A percentile compares a stretch with the other conserved stretches of the same genome.
Evolutionary conservation across 2,113 vertebrate species (phyloP).

Genomic region (Cryptomyrus ogoouensis): DNA sequence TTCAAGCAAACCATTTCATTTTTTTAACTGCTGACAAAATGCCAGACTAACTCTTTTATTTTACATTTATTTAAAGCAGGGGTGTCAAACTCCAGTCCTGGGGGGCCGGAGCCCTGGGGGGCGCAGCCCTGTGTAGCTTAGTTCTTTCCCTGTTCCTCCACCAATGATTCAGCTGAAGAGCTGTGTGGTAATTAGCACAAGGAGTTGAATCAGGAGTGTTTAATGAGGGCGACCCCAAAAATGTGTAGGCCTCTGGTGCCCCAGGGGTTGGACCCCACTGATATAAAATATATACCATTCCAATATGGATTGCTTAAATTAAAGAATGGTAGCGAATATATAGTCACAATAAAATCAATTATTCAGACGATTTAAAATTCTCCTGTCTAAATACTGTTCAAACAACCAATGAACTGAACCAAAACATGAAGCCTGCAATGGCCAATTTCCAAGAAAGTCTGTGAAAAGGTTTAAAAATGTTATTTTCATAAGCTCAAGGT

Average conservation of each 20-base stretch:
- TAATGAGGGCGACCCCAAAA: not conserved
- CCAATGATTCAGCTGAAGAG: not conserved
- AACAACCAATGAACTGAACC: not conserved
- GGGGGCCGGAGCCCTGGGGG: too few relatives aligned
- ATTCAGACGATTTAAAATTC: not conserved
- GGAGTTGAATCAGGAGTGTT: not conserved
- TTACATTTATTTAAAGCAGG: not conserved
- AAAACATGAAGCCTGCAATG: not conserved
- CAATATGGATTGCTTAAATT: not conserved
- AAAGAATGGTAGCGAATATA: not conserved
- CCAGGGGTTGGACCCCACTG: not conserved
- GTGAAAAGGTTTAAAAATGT: not conserved
- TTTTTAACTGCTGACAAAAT: not conserved
- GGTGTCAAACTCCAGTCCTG: not conserved
- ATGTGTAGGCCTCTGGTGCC: not conserved
- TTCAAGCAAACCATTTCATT: not conserved
- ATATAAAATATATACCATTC: not conserved
- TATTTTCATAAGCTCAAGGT: not conserved
- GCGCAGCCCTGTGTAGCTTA: not conserved
- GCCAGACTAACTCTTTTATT: not conserved
- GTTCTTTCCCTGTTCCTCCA: not conserved
- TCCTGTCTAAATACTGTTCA: not conserved
- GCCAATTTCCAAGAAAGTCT: not conserved
- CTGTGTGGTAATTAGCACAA: not conserved
- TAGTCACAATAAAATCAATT: not conserved